A percentile compares a stretch with the other conserved stretches of the same genome.
Conservation (phyloP, 2,113 vertebrate species). For the Bombycilla garrulus region DNA sequence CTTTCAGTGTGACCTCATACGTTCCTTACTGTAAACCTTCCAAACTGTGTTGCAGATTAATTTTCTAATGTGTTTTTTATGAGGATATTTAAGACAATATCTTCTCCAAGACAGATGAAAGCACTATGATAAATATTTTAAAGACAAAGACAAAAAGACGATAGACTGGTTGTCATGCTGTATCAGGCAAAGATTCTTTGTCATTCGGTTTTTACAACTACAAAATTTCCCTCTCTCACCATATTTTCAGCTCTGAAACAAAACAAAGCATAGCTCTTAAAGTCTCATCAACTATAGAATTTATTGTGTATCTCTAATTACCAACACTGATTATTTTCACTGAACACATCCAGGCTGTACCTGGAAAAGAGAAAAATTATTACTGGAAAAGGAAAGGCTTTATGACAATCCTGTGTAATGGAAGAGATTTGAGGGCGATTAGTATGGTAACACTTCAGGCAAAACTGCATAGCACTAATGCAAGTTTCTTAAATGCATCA, state of each 20-base stretch:
- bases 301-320: background rate
- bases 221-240: background rate
- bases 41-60: background rate
- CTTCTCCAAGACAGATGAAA: background rate
- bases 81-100: background rate
- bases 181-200: background rate
- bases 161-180: background rate
- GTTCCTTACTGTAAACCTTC: background rate
- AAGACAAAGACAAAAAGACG: background rate
- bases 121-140: background rate
- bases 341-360: background rate
- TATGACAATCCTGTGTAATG: background rate
- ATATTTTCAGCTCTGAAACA: background rate
- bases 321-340: background rate
- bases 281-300: background rate
- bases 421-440: background rate
- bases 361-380: background rate
- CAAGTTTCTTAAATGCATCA: background rate
- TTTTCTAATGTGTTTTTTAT: background rate
- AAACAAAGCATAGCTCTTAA: background rate
- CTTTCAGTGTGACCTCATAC: background rate
- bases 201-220: background rate
- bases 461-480: background rate
- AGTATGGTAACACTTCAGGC: background rate
- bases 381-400: background rate